Conservation (phyloP, 2,113 vertebrate species). For the Hyaena hyaena region DNA sequence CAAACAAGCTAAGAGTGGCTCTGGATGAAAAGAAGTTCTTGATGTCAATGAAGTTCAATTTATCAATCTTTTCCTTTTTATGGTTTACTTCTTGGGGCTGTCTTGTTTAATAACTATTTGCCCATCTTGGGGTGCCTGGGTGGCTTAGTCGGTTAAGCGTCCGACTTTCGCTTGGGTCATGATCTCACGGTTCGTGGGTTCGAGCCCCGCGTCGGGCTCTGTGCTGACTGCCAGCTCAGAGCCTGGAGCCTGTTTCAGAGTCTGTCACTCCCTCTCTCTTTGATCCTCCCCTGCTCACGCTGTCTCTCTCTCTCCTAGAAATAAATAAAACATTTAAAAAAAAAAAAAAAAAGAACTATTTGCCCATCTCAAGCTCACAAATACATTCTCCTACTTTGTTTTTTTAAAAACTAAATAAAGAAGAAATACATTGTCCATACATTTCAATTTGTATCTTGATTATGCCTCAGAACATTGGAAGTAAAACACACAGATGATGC, state of each 20-base stretch:
- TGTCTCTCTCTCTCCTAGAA: no score
- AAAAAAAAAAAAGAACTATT: no score
- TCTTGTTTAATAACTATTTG: neutral
- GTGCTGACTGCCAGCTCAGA: no score
- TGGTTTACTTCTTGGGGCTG: neutral
- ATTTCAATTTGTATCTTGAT: constrained; percentile 4
- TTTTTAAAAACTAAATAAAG: neutral
- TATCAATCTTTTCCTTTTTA: neutral
- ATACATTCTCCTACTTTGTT: neutral
- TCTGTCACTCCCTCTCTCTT: no score
- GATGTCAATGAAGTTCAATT: neutral
- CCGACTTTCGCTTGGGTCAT: no score
- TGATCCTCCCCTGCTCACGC: no score
- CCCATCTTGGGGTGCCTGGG: no score
- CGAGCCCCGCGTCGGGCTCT: no score
- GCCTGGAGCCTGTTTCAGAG: no score
- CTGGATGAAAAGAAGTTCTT: neutral
- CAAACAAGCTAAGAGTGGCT: neutral
- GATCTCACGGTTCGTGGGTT: no score
- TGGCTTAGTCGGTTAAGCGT: no score
- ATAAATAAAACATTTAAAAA: no score
- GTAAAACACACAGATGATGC: neutral
- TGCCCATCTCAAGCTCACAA: neutral
- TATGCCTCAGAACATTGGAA: neutral
- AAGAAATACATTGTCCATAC: constrained; percentile 43